A percentile compares a stretch with the other conserved stretches of the same genome.
phyloP scores from a whole-genome alignment of 2,888 invertebrate species.

The Alsophila aescularia region DNA sequence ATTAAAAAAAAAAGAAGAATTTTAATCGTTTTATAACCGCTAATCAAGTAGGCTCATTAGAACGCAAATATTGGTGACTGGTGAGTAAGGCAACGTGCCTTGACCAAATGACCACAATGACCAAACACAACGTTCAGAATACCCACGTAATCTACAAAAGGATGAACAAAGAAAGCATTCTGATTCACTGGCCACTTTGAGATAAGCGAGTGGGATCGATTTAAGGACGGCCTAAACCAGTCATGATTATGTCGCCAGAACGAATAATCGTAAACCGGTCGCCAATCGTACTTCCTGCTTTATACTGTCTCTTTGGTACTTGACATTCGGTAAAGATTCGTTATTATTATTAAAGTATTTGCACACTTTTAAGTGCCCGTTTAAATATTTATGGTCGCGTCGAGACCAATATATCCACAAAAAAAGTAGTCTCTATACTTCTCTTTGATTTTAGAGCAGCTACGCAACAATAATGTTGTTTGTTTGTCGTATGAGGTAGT shows the following conservation, averaged over 20 bases:
- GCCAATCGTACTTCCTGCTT: constrained; percentile 26
- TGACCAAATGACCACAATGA: constrained; percentile 9
- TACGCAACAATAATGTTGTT: too few species aligned
- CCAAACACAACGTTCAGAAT: constrained; percentile 19
- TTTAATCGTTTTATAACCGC: neutral
- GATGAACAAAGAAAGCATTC: constrained; percentile 33
- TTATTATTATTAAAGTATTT: neutral
- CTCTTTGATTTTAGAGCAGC: too few species aligned
- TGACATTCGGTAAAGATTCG: neutral
- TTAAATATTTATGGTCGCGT: too few species aligned
- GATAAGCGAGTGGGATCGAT: constrained; percentile 25
- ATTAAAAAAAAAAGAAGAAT: too few species aligned
- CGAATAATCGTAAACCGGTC: constrained; percentile 28
- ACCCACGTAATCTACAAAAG: constrained; percentile 28
- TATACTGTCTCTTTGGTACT: constrained; percentile 7
- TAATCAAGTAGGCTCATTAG: neutral
- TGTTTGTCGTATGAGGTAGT: too few species aligned
- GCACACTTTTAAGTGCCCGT: neutral
- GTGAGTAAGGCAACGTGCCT: constrained; percentile 20
- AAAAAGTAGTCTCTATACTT: too few species aligned
- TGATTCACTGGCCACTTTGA: constrained; percentile 24
- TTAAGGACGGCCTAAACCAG: constrained; percentile 11
- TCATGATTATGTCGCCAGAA: constrained; percentile 8
- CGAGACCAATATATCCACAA: too few species aligned
- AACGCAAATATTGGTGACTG: neutral